Base-by-base conservation (phyloP, 2,888 invertebrate species). In the Chrysolina haemoptera region DNA sequence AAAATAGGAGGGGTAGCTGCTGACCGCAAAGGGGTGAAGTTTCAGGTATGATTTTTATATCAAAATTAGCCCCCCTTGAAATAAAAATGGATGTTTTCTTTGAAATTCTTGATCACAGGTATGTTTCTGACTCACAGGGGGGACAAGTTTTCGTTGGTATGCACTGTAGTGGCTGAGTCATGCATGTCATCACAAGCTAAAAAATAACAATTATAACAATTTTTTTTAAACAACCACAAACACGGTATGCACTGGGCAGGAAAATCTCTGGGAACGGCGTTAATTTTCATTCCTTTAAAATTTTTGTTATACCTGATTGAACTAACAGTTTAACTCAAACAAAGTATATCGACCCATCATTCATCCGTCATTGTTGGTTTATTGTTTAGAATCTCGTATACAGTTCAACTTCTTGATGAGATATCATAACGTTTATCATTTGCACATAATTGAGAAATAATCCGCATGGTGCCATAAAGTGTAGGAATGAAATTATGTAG, bases 391-490 rank as follows among this genome's bases (percentile, higher is more conserved):
- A 53, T 53, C 53, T 53, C 10, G 11, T 11, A 11, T 53, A 18
- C 53, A 1, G 4, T 53, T 53, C 53, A 11, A 53, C 53, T 53
- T 4, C 53, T 43, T 43, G 20, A 53, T 53, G 18, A 53, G 53
- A 22, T 53, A 11, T 53, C 53, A 53, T 53, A 53, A 53, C 53
- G 20, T 10, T 53, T 53, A 53, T 53, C 53, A 53, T 59, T 59
- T 59, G 27, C 35, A 35, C 59, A 59, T 59, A 22, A 59, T 59
- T 27, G 59, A 27, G n/a, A 35, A 59, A 59, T 59, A 59, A 59
- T n/a, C 59, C 27, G 59, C 35, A 59, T 59, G 53, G 53, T 20
- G 35, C n/a, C 22, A 59, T 59, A 20, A 53, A 53, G 18, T 53
- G 53, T 10, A 12, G 59, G 35, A 59, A 59, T 35, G 27, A 35